A percentile compares a stretch with the other conserved stretches of the same genome.
phyloP scores from a whole-genome alignment of 2,797 vertebrate species.

The Pantherophis vulpinus region DNA sequence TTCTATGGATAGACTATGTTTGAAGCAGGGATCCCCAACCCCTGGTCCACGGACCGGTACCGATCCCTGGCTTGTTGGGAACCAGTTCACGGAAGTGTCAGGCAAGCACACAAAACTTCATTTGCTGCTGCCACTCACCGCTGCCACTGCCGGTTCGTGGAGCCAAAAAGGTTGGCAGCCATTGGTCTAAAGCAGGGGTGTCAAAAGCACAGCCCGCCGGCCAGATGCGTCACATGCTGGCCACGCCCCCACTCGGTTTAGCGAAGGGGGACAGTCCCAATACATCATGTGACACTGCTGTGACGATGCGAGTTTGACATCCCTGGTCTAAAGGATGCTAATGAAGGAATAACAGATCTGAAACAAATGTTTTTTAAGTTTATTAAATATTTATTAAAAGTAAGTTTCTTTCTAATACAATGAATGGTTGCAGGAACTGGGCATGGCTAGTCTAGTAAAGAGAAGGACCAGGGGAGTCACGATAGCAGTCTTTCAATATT shows the following conservation, averaged over 20 bases:
- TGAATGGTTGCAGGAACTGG: too few species aligned
- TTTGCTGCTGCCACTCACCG: neutral
- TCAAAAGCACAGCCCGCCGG: rapidly evolving
- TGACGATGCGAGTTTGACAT: too few species aligned
- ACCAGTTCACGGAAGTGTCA: rapidly evolving
- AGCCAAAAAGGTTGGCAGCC: neutral
- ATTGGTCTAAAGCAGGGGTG: neutral
- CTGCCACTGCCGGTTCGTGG: neutral
- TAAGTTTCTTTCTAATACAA: too few species aligned
- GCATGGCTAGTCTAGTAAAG: too few species aligned
- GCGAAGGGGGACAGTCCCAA: too few species aligned
- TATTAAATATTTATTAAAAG: too few species aligned
- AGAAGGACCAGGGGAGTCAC: too few species aligned
- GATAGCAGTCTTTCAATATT: too few species aligned
- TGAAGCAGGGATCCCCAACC: neutral
- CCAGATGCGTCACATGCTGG: too few species aligned
- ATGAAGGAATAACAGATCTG: neutral
- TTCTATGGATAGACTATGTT: neutral
- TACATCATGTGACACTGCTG: too few species aligned
- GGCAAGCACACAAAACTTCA: neutral
- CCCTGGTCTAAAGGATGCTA: neutral
- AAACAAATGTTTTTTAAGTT: neutral
- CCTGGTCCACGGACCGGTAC: too few species aligned
- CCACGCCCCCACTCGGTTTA: too few species aligned
- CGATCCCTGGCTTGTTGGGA: neutral